Percentiles rank a stretch among this genome's conserved stretches.
Conservation (phyloP, 2,113 vertebrate species). For the Cardinalis cardinalis region DNA sequence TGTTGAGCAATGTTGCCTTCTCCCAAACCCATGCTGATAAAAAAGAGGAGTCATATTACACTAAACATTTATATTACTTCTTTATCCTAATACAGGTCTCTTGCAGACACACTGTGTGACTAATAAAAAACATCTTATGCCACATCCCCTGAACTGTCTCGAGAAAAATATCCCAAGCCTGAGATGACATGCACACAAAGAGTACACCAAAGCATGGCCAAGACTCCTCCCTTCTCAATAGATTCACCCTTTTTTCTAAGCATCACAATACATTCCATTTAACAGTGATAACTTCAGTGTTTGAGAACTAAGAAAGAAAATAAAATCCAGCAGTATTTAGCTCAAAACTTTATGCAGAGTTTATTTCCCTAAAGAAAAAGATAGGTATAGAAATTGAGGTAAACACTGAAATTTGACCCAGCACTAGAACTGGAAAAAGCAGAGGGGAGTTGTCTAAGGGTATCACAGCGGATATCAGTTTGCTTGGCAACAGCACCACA, state of each 20-base stretch:
- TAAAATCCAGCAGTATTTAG: not conserved
- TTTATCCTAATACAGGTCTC: not conserved
- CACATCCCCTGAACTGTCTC: not conserved
- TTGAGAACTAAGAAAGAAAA: not conserved
- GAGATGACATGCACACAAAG: not conserved
- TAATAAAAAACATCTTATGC: conserved; percentile 19
- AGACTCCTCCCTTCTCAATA: not conserved
- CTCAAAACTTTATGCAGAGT: not conserved
- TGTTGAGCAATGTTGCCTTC: not conserved
- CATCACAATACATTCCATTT: not conserved
- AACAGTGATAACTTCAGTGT: not conserved
- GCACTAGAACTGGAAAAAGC: not conserved
- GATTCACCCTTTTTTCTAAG: not conserved
- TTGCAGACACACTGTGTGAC: not conserved
- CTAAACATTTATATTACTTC: conserved; percentile 17
- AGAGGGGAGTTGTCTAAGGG: not conserved
- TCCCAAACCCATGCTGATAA: conserved; percentile 6
- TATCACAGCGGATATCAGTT: not conserved
- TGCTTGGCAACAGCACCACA: not conserved
- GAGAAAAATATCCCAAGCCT: not conserved
- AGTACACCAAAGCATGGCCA: not conserved
- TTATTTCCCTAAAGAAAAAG: not conserved
- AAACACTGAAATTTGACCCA: not conserved
- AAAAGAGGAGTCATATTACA: not conserved
- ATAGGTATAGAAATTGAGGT: not conserved